Evolutionary conservation across 2,113 vertebrate genomes (phyloP), one percentile per base, ranked within the genome.

Genomic region (Anthoscopus minutus): DNA sequence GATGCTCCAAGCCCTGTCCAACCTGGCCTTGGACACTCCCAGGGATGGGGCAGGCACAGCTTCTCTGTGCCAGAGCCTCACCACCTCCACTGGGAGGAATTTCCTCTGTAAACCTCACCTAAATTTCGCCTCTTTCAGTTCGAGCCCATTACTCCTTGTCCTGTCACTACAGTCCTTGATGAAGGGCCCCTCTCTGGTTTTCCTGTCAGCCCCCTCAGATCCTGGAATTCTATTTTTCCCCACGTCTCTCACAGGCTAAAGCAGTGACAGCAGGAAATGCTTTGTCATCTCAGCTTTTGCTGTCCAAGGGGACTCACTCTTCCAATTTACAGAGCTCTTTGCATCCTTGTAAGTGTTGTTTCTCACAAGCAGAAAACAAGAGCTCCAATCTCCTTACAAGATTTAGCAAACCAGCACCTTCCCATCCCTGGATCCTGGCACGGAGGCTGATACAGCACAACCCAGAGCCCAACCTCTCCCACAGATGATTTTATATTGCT

Each of bases 401-500:
- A 47, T 56, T 78, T 6, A 85, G 35, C 58, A 89, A 80, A 47
- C 10, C 35, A 28, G 50, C n/a, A 33, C 53, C 81, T 61, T 61
- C 57, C 78, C 31, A 8, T 15, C 54, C 58, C 24, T 27, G 73
- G 57, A 40, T 37, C 44, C 74, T 44, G 54, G 37, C 84, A 62
- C 1, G 5, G 54, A 35, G 56, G 18, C 44, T 14, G 66, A 54
- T 6, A 6, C 21, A 58, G 74, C 15, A 45, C 79, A 86, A 15
- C 33, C 64, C 2, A 42, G 71, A 90, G 71, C 27, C 81, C 81
- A 44, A 14, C 89, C 70, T 51, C 94, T 80, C 95, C 93, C 33
- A 21, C 72, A 38, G 88, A 88, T 92, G 92, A 96, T 78, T 95
- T 96, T 53, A 94, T 88, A 93, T 95, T 94, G 92, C 89, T 88